Base-by-base conservation (phyloP, 2,113 vertebrate species). In the Trichechus manatus region DNA sequence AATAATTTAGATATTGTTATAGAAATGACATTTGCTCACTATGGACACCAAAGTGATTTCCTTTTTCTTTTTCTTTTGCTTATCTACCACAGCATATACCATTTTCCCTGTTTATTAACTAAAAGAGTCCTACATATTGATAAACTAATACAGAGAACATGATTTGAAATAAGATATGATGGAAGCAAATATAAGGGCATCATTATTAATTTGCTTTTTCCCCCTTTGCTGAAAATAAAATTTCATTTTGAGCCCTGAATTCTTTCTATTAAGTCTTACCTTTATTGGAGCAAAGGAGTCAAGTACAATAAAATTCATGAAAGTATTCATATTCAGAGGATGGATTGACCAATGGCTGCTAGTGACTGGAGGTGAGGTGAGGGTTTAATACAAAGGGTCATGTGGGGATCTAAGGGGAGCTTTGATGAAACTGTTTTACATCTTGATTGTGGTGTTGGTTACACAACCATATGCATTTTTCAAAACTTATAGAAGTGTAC, bases 181-280 rank as follows among this genome's bases (percentile, higher is more conserved):
- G 22, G 50, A 82, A 91, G 14, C 25, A 84, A 66, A 80, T 53
- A 1, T 47, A 82, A 82, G 14, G 4, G 6, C 7, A 64, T 87
- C 11, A 36, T 72, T 86, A 63, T 75, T 36, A 78, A 89, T 14
- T 94, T 88, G 39, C 13, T 10, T 89, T 80, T 80, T 50, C 29
- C 44, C 47, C 72, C 39, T 87, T 98, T 95, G 89, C 87, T 98
- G 95, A 89, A 98, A 97, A 97, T 97, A 96, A 97, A 98, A 98
- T 97, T 98, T 98, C 87, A 97, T 97, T 98, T 98, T 98, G 97
- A 94, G 94, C 89, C 96, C 95, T 98, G 95, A 97, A 36, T 89
- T 91, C 42, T 85, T 79, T 44, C 84, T 53, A 50, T 50, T 86
- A 44, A 91, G 11, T 31, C 25, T 95, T 80, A 25, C 19, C 92